These are phyloP conservation scores for Laothoe populi DNA, from an alignment of 2,888 invertebrate species.

Conservation along the genomic window DNA sequence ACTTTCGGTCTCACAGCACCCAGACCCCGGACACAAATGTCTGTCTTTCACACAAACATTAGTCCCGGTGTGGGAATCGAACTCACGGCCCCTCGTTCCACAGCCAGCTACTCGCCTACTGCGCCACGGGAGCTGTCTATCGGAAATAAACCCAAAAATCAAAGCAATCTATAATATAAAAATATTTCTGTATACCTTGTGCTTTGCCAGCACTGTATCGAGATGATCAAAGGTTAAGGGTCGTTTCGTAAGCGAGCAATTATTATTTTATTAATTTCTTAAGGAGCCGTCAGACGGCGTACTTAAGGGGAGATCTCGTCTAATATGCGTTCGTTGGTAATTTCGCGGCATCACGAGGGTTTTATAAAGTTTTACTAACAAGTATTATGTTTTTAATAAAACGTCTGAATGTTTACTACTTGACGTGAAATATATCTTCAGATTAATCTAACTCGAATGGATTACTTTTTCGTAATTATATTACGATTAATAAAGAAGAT, in stretches of 20 bases:
- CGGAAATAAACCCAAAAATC: neutral
- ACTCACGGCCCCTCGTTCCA: too few relatives aligned
- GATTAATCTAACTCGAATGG: too few relatives aligned
- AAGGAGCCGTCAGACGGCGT: constrained; percentile 42
- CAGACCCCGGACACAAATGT: too few relatives aligned
- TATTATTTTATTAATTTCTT: constrained; percentile 69
- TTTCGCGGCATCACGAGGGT: constrained; percentile 37
- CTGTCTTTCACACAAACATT: too few relatives aligned
- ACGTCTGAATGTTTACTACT: neutral
- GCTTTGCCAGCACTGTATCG: constrained; percentile 41
- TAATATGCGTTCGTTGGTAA: constrained; percentile 52
- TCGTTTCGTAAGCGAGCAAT: constrained; percentile 54
- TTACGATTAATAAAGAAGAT: too few relatives aligned
- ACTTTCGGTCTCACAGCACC: too few relatives aligned
- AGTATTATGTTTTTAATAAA: constrained; percentile 14
- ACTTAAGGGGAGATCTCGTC: constrained; percentile 39
- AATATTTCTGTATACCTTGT: too few relatives aligned
- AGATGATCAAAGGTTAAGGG: constrained; percentile 50
- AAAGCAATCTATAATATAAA: constrained; percentile 26
- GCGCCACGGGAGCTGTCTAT: too few relatives aligned
- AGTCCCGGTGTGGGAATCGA: too few relatives aligned
- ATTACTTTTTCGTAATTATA: too few relatives aligned
- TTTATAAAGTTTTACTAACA: constrained; percentile 20
- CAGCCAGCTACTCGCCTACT: too few relatives aligned
- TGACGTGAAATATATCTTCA: neutral